Conservation (phyloP, 2,797 vertebrate species). For the Pipistrellus pipistrellus region DNA sequence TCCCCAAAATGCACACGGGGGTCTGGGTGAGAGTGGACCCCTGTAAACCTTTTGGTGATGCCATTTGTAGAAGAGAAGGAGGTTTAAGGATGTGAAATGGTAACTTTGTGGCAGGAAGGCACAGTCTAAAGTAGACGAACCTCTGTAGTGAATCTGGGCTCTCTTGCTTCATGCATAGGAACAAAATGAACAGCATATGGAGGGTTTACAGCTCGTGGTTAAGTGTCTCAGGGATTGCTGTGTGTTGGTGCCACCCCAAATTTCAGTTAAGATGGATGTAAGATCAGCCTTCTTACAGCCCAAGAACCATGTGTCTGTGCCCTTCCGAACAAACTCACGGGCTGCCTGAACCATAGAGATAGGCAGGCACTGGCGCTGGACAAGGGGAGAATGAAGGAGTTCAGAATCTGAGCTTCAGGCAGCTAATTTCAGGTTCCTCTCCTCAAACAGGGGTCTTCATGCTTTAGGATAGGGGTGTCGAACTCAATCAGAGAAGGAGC, state of each 20-base stretch:
- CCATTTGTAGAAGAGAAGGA: conserved; percentile 29
- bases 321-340: neutral
- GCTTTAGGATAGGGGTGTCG: neutral
- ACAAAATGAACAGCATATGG: neutral
- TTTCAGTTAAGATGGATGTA: neutral
- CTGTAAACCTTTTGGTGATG: conserved; percentile 2
- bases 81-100: conserved; percentile 25
- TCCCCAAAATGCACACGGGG: neutral
- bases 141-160: conserved; percentile 49
- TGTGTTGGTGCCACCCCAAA: neutral
- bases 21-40: neutral
- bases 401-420: neutral
- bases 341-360: neutral
- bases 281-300: neutral
- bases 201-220: neutral
- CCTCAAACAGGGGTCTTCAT: neutral
- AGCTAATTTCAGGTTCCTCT: neutral
- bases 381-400: neutral
- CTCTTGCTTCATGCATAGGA: neutral
- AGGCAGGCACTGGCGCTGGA: neutral
- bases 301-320: neutral
- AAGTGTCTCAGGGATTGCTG: neutral
- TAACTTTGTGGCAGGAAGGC: neutral
- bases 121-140: conserved; percentile 12
- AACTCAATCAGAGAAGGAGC: too few species aligned